Base-by-base conservation (phyloP, 2,888 invertebrate species). In the Ectobius pallidus region DNA sequence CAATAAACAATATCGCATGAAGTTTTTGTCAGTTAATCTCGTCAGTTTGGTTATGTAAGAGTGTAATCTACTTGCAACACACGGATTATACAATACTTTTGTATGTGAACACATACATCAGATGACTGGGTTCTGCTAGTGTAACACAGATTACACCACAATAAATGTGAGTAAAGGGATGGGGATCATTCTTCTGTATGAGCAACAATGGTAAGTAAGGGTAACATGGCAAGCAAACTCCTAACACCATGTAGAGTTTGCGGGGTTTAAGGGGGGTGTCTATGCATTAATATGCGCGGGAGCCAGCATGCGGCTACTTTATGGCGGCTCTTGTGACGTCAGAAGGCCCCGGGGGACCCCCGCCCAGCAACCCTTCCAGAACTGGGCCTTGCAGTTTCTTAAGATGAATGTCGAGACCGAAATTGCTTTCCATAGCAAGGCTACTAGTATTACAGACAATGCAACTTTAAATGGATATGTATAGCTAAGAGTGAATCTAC, bases 301-400 rank as follows among this genome's bases (percentile, higher is more conserved):
- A 58, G 58, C 58, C 58, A 30, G 32, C 58, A 58, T n/a, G 58
- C 58, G 58, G 58, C 58, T 58, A 58, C 58, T 58, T 58, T 58
- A 58, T 30, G 58, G 58, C 58, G n/a, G 58, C 30, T 58, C 58
- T 22, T 58, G 30, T 58, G 58, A 58, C 58, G 58, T 58, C 58
- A 58, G 16, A 58, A 58, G n/a, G 16, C 30, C 58, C 58, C 58
- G 11, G 52, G 52, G 52, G 52, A 52, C 52, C 34, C 34, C 34
- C 14, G 46, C 2, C 46, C 46, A 6, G 6, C 44, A 14, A n/a
- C 6, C 0, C 7, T 14, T 14, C 6, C 25, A 20, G 1, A 52
- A 52, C 52, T 25, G 52, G 25, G 25, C 52, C 30, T n/a, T 58
- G 58, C 58, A 58, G n/a, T 58, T 58, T 58, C 58, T 58, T 58